These are phyloP conservation scores for Octonoba sinensis DNA, from an alignment of 2,888 invertebrate genomes.

Conservation along the genomic window DNA sequence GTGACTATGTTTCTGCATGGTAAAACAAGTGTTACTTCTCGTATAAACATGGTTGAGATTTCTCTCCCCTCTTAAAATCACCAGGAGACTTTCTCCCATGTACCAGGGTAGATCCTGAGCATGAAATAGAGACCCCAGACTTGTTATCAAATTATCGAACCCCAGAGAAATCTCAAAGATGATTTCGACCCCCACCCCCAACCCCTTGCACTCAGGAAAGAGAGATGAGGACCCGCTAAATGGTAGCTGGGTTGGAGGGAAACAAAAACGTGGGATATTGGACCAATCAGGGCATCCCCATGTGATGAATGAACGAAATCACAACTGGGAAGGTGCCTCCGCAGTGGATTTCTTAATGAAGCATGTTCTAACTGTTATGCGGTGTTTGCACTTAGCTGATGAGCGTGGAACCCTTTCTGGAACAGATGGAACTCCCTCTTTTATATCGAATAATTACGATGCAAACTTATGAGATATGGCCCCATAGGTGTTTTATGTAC, in stretches of 20 bases:
- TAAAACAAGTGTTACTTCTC: no score
- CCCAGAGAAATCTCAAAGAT: constrained; percentile 60
- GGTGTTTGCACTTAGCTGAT: constrained; percentile 59
- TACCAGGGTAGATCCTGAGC: constrained; percentile 23
- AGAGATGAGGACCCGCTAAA: constrained; percentile 5
- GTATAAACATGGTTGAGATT: no score
- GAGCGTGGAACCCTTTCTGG: constrained; percentile 11
- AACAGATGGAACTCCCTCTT: constrained; percentile 46
- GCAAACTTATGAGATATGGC: not conserved
- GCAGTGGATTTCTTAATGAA: constrained; percentile 50
- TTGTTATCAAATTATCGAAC: constrained; percentile 62
- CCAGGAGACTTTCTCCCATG: constrained; percentile 2
- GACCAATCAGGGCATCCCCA: constrained; percentile 43
- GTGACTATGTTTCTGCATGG: no score
- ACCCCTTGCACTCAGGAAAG: constrained; percentile 11
- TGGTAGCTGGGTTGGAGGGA: not conserved
- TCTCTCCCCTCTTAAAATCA: constrained; percentile 11
- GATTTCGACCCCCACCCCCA: constrained; percentile 29
- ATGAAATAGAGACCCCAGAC: constrained; percentile 47
- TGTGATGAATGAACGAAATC: constrained; percentile 56
- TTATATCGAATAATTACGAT: constrained; percentile 44
- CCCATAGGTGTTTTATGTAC: constrained; percentile 21
- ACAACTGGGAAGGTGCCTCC: constrained; percentile 16
- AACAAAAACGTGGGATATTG: constrained; percentile 41
- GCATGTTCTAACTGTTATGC: constrained; percentile 46